phyloP scores from a whole-genome alignment of 1,140 invertebrate species.

The Diorhabda elongata region DNA sequence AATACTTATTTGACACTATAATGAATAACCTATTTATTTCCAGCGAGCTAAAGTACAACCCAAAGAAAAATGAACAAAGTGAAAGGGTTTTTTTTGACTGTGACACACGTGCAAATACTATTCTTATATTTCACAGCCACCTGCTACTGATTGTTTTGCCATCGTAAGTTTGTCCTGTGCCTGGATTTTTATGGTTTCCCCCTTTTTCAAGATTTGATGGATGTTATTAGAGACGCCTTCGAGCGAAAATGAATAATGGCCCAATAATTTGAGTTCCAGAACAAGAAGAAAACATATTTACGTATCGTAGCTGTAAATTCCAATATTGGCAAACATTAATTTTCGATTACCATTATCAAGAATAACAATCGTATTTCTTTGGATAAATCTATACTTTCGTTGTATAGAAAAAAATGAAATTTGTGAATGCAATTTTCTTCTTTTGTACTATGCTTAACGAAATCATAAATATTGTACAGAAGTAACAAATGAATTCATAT shows the following conservation, averaged over 20 bases:
- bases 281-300: neutral
- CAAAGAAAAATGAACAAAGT: constrained; percentile 22
- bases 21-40: neutral
- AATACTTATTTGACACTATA: neutral
- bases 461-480: too few relatives aligned
- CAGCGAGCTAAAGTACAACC: neutral
- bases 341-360: neutral
- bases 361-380: too few relatives aligned
- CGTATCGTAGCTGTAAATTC: neutral
- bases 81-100: constrained; percentile 24
- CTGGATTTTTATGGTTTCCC: constrained; percentile 13
- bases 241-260: neutral
- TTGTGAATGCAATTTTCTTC: too few relatives aligned
- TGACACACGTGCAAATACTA: constrained; percentile 31
- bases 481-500: too few relatives aligned
- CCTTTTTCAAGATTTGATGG: constrained; percentile 22
- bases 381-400: too few relatives aligned
- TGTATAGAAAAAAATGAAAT: too few relatives aligned
- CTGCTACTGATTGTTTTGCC: constrained; percentile 36
- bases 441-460: too few relatives aligned
- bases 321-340: neutral
- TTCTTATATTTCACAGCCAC: constrained; percentile 36
- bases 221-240: constrained; percentile 25
- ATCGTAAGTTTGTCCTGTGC: constrained; percentile 23
- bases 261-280: constrained; percentile 2